These are phyloP conservation scores for Pseudolaguvia tuberculata DNA, from an alignment of 2,113 vertebrate genomes.

Conservation along the genomic window DNA sequence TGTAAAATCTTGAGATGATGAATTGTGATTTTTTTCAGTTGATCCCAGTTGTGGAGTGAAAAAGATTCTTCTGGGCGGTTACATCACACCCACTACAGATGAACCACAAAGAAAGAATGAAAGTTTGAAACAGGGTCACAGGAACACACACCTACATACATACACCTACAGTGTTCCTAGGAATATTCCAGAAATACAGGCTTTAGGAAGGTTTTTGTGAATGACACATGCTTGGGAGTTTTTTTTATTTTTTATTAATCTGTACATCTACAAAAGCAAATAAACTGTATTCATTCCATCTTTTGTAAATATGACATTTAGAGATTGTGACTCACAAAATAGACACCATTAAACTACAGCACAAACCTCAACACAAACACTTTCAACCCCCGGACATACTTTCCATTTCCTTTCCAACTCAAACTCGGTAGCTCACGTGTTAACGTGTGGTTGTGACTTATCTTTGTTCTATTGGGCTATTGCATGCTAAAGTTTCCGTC, in stretches of 20 bases:
- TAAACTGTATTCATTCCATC: neutral
- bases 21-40: neutral
- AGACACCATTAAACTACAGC: neutral
- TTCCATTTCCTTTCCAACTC: constrained; percentile 63
- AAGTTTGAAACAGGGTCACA: constrained; percentile 22
- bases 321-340: constrained; percentile 34
- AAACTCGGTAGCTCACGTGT: constrained; percentile 61
- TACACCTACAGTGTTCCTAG: neutral
- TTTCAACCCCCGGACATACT: constrained; percentile 52
- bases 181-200: constrained; percentile 15
- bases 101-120: constrained; percentile 26
- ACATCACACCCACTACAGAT: constrained; percentile 1
- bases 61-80: neutral
- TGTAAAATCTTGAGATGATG: neutral
- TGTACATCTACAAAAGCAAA: constrained; percentile 12
- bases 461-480: constrained; percentile 43
- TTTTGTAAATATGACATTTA: constrained; percentile 10
- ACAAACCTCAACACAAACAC: constrained; percentile 19
- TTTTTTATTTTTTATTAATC: constrained; percentile 23
- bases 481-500: constrained; percentile 33
- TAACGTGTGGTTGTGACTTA: constrained; percentile 62
- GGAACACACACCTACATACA: constrained; percentile 3
- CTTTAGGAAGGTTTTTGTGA: constrained; percentile 1
- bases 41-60: neutral
- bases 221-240: neutral